Percentiles rank a stretch among this genome's conserved stretches.
Conservation (phyloP, 2,113 vertebrate genomes). For the Ammospiza nelsoni region DNA sequence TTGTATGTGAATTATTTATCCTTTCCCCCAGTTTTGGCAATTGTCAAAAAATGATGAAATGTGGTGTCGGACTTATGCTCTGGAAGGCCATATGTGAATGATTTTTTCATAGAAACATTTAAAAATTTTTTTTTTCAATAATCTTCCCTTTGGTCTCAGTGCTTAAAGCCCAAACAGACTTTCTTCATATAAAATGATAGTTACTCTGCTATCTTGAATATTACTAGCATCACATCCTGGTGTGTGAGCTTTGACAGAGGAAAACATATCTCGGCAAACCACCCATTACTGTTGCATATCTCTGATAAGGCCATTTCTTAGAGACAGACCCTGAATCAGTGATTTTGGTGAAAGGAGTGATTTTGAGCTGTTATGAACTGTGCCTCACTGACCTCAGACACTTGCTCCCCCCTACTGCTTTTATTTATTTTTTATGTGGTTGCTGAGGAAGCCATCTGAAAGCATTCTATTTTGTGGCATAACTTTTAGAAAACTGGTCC, state of each 20-base stretch:
- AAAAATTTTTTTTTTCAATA: background rate
- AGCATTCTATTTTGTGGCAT: constrained; percentile 13
- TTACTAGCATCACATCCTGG: background rate
- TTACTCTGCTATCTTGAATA: background rate
- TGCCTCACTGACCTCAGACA: background rate
- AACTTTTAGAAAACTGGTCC: constrained; percentile 20
- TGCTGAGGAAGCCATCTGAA: constrained; percentile 9
- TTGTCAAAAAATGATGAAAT: constrained; percentile 5
- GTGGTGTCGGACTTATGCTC: background rate
- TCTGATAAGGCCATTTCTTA: background rate
- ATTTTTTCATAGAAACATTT: background rate
- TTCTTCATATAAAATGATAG: background rate
- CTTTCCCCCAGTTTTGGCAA: background rate
- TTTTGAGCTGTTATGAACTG: background rate
- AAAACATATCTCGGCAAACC: background rate
- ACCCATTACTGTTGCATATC: background rate
- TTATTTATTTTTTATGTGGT: background rate
- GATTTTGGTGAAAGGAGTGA: background rate
- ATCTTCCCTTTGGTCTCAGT: background rate
- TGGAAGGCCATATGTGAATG: background rate
- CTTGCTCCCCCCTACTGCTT: background rate
- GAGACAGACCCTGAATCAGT: background rate
- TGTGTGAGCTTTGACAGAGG: background rate
- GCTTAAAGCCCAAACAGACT: background rate
- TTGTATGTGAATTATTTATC: constrained; percentile 47